A percentile compares a stretch with the other conserved stretches of the same genome.
Evolutionary conservation across 2,113 vertebrate species (phyloP).

Genomic region (Rana temporaria): DNA sequence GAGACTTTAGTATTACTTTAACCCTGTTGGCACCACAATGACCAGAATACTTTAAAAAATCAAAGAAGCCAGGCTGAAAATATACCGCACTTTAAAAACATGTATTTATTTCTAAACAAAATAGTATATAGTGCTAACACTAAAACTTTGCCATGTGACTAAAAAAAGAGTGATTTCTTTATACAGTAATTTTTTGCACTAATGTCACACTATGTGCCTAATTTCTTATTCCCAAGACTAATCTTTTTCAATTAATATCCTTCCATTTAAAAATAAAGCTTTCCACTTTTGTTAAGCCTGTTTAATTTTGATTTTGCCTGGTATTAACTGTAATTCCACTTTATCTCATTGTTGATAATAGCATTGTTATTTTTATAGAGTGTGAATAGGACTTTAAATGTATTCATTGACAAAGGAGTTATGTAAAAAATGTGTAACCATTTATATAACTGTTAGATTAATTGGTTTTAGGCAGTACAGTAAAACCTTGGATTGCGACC

Average conservation of each 20-base stretch:
- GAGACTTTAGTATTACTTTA: too few relatives aligned
- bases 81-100: conserved; percentile 25
- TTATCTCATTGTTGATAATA: conserved; percentile 23
- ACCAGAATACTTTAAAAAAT: neutral
- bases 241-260: conserved; percentile 16
- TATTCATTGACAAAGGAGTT: neutral
- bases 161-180: too few relatives aligned
- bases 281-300: neutral
- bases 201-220: neutral
- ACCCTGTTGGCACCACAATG: too few relatives aligned
- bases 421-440: neutral
- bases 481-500: too few relatives aligned
- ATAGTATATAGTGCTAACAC: too few relatives aligned
- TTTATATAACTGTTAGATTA: conserved; percentile 5
- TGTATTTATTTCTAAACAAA: too few relatives aligned
- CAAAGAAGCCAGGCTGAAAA: conserved; percentile 27
- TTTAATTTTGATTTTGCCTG: conserved; percentile 20
- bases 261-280: conserved; percentile 1
- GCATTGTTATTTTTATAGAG: conserved; percentile 1
- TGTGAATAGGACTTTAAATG: neutral
- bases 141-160: too few relatives aligned
- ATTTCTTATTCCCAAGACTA: neutral
- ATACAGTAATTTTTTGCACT: too few relatives aligned
- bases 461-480: neutral
- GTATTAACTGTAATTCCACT: conserved; percentile 29